Conservation (phyloP, 2,113 vertebrate species). For the Opisthocomus hoazin region DNA sequence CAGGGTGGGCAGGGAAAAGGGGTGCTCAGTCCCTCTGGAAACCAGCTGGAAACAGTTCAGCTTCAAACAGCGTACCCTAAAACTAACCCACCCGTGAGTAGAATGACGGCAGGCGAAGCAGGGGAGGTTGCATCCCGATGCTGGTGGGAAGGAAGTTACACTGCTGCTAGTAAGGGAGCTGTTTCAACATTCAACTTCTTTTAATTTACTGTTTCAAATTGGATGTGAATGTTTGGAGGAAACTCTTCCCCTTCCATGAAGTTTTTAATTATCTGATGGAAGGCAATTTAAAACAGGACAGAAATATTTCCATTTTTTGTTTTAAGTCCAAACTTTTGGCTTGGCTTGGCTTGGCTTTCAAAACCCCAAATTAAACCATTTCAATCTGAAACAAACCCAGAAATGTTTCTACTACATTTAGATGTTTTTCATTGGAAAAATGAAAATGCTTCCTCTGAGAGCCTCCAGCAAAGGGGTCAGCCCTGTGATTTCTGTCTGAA, state of each 20-base stretch:
- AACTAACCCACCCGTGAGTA: neutral
- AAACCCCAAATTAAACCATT: neutral
- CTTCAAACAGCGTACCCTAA: neutral
- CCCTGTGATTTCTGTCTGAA: neutral
- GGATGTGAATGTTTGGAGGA: neutral
- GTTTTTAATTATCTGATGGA: slow-evolving; percentile 17
- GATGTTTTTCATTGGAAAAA: neutral
- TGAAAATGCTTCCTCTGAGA: neutral
- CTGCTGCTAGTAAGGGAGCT: neutral
- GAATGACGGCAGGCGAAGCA: neutral
- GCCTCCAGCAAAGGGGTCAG: neutral
- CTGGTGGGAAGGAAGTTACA: neutral
- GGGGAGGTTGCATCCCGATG: neutral
- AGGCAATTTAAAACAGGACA: slow-evolving; percentile 15
- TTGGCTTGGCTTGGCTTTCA: slow-evolving; percentile 3
- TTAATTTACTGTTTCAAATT: neutral
- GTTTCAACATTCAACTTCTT: neutral
- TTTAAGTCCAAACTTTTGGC: neutral
- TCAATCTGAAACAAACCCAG: neutral
- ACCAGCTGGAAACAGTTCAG: neutral
- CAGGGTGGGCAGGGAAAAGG: neutral
- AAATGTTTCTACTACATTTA: neutral
- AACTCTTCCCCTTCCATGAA: neutral
- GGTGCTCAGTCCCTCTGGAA: neutral
- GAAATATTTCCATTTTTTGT: slow-evolving; percentile 1